Evolutionary conservation across 2,113 vertebrate species (phyloP).

Genomic region (Arothron firmamentum): DNA sequence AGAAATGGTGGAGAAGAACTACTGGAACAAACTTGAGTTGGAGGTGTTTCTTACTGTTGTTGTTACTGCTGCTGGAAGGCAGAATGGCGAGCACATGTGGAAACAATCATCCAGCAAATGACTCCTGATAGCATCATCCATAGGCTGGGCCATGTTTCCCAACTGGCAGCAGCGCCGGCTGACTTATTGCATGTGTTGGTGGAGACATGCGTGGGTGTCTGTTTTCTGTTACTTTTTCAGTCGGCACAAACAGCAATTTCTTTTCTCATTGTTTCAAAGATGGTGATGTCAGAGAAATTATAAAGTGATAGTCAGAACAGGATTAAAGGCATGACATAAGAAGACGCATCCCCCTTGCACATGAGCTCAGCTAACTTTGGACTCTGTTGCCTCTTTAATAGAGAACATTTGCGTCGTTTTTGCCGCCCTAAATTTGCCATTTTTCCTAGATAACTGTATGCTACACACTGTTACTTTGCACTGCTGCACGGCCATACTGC

Average conservation of each 20-base stretch:
- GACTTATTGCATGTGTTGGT: constrained; percentile 14
- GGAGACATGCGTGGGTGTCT: constrained; percentile 20
- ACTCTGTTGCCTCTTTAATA: constrained; percentile 9
- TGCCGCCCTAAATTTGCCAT: constrained; percentile 10
- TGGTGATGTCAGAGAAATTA: constrained; percentile 9
- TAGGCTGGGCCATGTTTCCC: constrained; percentile 56
- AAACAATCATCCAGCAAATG: constrained; percentile 70
- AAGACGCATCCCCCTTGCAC: constrained; percentile 7
- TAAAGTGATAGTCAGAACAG: constrained; percentile 12
- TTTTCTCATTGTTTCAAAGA: constrained; percentile 25
- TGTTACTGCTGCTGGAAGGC: constrained; percentile 56
- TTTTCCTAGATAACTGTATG: neutral
- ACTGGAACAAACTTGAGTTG: constrained; percentile 32
- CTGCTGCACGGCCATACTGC: too few relatives aligned
- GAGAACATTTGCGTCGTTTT: neutral
- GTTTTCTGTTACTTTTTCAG: constrained; percentile 36
- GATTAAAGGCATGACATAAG: constrained; percentile 1
- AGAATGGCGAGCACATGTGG: constrained; percentile 69
- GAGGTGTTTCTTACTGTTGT: constrained; percentile 60
- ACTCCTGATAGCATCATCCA: constrained; percentile 75
- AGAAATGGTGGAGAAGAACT: constrained; percentile 47
- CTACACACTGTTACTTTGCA: too few relatives aligned
- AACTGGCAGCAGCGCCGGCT: constrained; percentile 13
- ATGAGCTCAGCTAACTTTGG: neutral
- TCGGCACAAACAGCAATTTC: constrained; percentile 19